Base-by-base conservation (phyloP, 2,113 vertebrate species). In the Donacobius atricapilla region DNA sequence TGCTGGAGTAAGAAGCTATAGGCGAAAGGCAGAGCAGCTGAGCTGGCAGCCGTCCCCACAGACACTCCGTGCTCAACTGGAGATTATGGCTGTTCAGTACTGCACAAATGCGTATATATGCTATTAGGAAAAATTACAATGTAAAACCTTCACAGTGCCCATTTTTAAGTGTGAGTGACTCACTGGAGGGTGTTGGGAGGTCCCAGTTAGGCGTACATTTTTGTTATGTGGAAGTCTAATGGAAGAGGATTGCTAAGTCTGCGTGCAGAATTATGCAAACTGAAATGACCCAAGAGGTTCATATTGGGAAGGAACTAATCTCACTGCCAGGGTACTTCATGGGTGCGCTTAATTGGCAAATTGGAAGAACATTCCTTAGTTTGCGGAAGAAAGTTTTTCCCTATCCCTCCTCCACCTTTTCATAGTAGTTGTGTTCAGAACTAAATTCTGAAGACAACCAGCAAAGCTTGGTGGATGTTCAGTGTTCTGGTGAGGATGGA, bases 361-460 rank as follows among this genome's bases (percentile, higher is more conserved):
- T 76, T 76, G 30, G 37, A 72, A 53, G 27, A 85, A 40, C 2
- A 3, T 17, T 4, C 4, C 10, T 35, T 51, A 35, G 33, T 51
- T 76, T 57, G 57, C 61, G 14, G 20, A 57, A 35, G 10, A 16
- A 39, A 13, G 24, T 2, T 27, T 53, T 81, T 51, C 15, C 12
- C 10, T 18, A 3, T 7, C 4, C 2, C 1, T 60, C 3, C 14
- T 84, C 18, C 1, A 17, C 9, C 4, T 21, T 42, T 56, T 37
- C 23, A 13, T 37, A 13, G 13, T 45, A 61, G 7, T n/a, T 39
- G 14, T 39, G 16, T 57, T 83, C 31, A 71, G 81, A 82, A 71
- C 11, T 58, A 18, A 84, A n/a, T 58, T 70, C 47, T 84, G 53
- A 76, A 57, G 65, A 60, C 37, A 72, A 42, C 5, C 8, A 40